Conservation (phyloP, 2,797 vertebrate genomes). For the Echiichthys vipera region DNA sequence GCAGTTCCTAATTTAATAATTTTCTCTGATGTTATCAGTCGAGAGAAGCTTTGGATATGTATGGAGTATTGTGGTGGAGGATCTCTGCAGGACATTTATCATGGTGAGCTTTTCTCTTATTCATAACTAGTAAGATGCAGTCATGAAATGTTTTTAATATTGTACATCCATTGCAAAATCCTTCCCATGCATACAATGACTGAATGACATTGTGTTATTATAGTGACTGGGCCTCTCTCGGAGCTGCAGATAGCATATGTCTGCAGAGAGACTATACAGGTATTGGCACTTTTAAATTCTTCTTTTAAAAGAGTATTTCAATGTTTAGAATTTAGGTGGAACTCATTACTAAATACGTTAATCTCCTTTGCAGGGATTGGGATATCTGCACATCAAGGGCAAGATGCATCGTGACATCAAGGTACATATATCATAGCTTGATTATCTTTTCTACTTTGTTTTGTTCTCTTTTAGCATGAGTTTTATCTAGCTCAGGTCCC, state of each 20-base stretch:
- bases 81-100: slow-evolving; percentile 98
- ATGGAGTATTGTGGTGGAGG: slow-evolving; percentile 99
- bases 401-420: slow-evolving; percentile 99
- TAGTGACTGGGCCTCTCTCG: slow-evolving; percentile 96
- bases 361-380: slow-evolving; percentile 88
- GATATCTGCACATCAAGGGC: slow-evolving; percentile 94
- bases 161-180: neutral
- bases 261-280: slow-evolving; percentile 96
- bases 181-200: neutral
- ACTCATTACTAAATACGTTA: neutral
- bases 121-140: neutral
- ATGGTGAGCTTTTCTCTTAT: slow-evolving; percentile 83
- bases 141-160: neutral
- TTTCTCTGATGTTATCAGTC: slow-evolving; percentile 80
- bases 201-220: slow-evolving; percentile 11
- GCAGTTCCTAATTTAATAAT: neutral
- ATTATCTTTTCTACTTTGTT: neutral
- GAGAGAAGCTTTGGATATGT: slow-evolving; percentile 99
- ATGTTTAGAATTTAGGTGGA: neutral
- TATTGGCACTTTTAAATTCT: slow-evolving; percentile 61
- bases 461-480: neutral
- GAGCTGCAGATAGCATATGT: slow-evolving; percentile 97
- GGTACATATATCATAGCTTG: too few relatives aligned
- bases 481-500: neutral
- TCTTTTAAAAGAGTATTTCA: neutral